Conservation (phyloP, 2,888 invertebrate species). For the Lomographa bimaculata region DNA sequence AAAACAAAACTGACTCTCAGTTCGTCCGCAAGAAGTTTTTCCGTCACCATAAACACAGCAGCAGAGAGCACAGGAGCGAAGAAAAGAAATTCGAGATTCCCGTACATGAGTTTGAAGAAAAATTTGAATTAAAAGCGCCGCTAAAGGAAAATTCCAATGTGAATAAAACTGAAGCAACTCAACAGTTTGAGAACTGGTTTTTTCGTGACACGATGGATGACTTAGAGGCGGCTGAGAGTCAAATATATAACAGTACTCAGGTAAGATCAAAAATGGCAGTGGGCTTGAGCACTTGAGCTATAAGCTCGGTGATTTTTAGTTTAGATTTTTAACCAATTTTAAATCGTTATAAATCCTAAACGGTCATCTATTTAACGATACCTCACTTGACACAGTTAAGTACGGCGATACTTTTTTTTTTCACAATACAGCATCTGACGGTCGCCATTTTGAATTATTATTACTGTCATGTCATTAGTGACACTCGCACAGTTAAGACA, state of each 20-base stretch:
- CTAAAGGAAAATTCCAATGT: constrained; percentile 44
- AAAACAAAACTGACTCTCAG: constrained; percentile 41
- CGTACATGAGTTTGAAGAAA: constrained; percentile 84
- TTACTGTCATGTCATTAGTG: no score
- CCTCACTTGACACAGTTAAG: no score
- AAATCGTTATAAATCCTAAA: no score
- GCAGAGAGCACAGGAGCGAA: constrained; percentile 43
- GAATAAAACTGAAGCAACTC: constrained; percentile 37
- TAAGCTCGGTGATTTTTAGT: no score
- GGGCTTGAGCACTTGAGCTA: no score
- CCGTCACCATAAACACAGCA: constrained; percentile 69
- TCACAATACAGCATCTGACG: no score
- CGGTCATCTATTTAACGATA: no score
- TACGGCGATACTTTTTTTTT: no score
- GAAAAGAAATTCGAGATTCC: constrained; percentile 70
- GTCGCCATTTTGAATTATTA: no score
- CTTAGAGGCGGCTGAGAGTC: constrained; percentile 66
- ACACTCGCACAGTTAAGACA: no score
- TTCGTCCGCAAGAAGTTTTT: constrained; percentile 64
- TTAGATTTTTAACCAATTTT: no score
- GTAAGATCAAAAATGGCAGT: constrained; percentile 44
- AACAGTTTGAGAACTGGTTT: constrained; percentile 68
- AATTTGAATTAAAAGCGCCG: constrained; percentile 81
- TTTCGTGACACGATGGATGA: constrained; percentile 70
- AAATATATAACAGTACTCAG: constrained; percentile 53